Conservation (phyloP, 2,113 vertebrate species). For the Phyllostomus hastatus region DNA sequence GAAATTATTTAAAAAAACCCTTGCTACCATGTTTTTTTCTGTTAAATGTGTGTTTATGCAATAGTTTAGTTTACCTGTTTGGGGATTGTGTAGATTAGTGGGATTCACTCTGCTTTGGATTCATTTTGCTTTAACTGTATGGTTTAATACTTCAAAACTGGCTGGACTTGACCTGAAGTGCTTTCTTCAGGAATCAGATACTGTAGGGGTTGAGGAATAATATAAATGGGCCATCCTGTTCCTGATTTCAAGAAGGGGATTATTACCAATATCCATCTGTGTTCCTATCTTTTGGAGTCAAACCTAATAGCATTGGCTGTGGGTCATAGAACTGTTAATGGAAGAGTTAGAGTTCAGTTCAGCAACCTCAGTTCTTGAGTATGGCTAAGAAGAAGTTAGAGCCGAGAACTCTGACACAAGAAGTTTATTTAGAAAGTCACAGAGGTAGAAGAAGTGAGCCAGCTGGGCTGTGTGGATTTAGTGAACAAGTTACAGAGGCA, state of each 20-base stretch:
- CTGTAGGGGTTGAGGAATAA: neutral
- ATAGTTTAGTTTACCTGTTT: neutral
- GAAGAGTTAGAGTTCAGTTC: neutral
- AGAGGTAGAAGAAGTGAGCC: neutral
- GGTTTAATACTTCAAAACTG: constrained; percentile 6
- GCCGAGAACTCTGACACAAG: neutral
- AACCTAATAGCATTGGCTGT: neutral
- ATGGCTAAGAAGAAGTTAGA: neutral
- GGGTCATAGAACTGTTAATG: neutral
- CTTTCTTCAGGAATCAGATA: neutral
- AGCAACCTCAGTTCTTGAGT: neutral
- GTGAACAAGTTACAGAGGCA: neutral
- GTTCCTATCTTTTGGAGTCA: neutral
- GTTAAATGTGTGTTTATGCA: neutral
- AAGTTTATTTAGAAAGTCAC: neutral
- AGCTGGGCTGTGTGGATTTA: neutral
- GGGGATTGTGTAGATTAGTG: neutral
- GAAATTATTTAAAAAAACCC: neutral
- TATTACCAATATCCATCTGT: neutral
- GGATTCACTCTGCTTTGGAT: neutral
- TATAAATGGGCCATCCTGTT: neutral
- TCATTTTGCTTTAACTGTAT: constrained; percentile 25
- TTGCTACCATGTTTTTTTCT: neutral
- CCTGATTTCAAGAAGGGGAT: neutral
- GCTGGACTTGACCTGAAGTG: neutral